Conservation (phyloP, 2,797 vertebrate species). For the Pampus argenteus region DNA sequence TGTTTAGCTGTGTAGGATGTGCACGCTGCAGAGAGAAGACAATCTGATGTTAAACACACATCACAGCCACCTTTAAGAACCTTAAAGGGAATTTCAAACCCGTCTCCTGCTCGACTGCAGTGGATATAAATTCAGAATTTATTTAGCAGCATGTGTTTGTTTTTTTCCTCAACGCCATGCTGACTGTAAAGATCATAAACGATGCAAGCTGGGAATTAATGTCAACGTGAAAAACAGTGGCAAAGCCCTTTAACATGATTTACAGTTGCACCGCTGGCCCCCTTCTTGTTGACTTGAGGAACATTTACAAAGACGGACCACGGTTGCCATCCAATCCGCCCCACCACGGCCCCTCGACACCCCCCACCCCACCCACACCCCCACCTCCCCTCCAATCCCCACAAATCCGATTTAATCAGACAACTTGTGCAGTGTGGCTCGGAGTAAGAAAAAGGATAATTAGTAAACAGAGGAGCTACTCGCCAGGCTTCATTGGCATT, state of each 20-base stretch:
- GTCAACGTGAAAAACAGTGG: conserved; percentile 59
- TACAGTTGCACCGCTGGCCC: conserved; percentile 88
- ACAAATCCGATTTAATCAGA: conserved; percentile 99
- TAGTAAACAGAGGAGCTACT: conserved; percentile 99
- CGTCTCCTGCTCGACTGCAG: conserved; percentile 36
- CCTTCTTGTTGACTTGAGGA: conserved; percentile 87
- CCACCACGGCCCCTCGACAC: conserved; percentile 55
- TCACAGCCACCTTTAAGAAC: conserved; percentile 21
- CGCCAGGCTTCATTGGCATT: conserved; percentile 99
- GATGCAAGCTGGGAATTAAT: conserved; percentile 63
- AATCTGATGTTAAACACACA: conserved; percentile 30
- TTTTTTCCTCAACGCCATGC: conserved; percentile 47
- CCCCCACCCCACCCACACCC: conserved; percentile 43
- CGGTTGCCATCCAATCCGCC: conserved; percentile 85
- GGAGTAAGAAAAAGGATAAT: conserved; percentile 98
- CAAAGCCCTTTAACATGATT: conserved; percentile 88
- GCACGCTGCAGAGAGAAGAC: not conserved
- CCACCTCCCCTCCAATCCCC: conserved; percentile 85
- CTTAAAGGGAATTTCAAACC: conserved; percentile 8
- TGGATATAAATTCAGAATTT: conserved; percentile 61
- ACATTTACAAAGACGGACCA: conserved; percentile 93
- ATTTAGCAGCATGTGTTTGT: conserved; percentile 60
- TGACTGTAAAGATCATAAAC: conserved; percentile 77
- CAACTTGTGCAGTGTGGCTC: conserved; percentile 96
- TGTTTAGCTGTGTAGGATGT: not conserved